Base-by-base conservation (phyloP, 2,888 invertebrate genomes). In the Calliopum simillimum region DNA sequence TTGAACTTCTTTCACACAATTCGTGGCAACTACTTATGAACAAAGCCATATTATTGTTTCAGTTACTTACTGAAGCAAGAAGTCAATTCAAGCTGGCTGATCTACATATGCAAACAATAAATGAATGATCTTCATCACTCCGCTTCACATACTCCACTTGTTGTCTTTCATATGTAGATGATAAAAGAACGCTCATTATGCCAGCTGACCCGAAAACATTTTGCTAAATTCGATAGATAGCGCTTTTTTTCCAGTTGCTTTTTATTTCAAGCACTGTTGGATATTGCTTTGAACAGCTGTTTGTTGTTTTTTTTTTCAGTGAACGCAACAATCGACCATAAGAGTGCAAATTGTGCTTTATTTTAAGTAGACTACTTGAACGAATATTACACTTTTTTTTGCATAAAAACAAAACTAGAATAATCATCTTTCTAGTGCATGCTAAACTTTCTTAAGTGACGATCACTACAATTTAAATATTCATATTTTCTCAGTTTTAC, bases 31-130 rank as follows among this genome's bases (percentile, higher is more conserved):
- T 8, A 33, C n/a, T n/a, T n/a, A 8, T 8, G 8, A 33, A 33
- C 33, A 33, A 33, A 33, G 33, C 33, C 33, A 33, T 33, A 8
- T 8, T 33, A 33, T 33, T 33, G 33, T 33, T 6, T 33, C 33
- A 33, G 33, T 33, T 33, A 33, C 33, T 33, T 14, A n/a, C 33
- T 59, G 4, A 16, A 59, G 14, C 58, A 25, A n/a, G 5, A 6
- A n/a, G 14, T 47, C 56, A 47, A 58, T n/a, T n/a, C n/a, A n/a
- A n/a, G n/a, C n/a, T n/a, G n/a, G 13, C 56, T 56, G 56, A 44
- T 66, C 56, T 23, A 66, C 56, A 66, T 66, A 61, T 61, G 61
- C 61, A 58, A 66, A 66, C 65, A 66, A 46, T 25, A 46, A 16
- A 23, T 33, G 33, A 16, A 23, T 33, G 33, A 33, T 33, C 33